Evolutionary conservation across 2,113 vertebrate genomes (phyloP).

Genomic region (Calypte anna): DNA sequence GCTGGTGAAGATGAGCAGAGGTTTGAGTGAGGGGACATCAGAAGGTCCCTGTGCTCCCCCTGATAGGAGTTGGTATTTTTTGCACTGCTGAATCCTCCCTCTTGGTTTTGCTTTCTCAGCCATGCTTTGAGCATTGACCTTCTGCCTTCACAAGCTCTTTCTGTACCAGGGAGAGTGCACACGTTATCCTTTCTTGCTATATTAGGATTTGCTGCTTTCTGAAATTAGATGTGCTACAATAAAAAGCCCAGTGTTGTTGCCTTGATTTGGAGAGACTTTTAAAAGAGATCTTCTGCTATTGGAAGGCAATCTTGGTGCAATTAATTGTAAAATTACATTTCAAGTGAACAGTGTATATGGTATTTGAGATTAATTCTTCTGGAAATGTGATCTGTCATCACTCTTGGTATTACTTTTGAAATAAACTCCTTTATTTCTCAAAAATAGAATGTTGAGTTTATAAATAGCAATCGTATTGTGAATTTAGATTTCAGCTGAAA

Average conservation of each 20-base stretch:
- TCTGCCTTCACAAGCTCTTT: neutral
- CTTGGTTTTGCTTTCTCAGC: neutral
- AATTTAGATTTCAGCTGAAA: neutral
- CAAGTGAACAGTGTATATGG: neutral
- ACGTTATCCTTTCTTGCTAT: neutral
- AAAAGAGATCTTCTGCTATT: neutral
- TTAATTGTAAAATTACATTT: slow-evolving; percentile 18
- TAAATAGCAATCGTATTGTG: neutral
- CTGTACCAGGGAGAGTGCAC: neutral
- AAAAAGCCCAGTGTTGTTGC: neutral
- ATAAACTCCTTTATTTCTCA: slow-evolving; percentile 31
- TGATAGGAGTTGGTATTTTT: neutral
- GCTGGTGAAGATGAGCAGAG: neutral
- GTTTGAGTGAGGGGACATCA: rapidly evolving
- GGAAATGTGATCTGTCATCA: neutral
- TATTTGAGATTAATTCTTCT: slow-evolving; percentile 9
- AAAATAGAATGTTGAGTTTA: neutral
- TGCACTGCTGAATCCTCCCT: neutral
- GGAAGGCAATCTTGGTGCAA: neutral
- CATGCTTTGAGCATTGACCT: neutral
- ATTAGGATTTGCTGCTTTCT: neutral
- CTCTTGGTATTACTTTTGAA: neutral
- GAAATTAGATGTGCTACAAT: neutral
- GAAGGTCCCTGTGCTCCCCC: neutral
- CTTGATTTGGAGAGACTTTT: neutral